Evolutionary conservation across 2,797 vertebrate genomes (phyloP).

Genomic region (Stomatorhinus walkeri): DNA sequence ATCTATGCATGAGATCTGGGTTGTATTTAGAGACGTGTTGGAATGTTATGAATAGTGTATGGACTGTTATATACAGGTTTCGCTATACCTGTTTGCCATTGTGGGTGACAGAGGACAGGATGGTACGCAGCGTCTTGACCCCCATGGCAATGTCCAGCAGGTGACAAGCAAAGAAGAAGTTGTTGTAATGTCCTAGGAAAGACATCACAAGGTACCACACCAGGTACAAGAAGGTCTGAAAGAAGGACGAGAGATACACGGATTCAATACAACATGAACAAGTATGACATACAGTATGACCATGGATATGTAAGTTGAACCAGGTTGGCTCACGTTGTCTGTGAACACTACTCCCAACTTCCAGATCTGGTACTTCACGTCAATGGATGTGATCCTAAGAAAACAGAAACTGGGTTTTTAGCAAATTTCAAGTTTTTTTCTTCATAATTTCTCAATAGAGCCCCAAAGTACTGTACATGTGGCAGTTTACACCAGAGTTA

Average conservation of each 20-base stretch:
- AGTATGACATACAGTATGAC: neutral
- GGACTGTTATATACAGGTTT: neutral
- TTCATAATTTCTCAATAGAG: neutral
- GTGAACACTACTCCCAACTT: conserved; percentile 91
- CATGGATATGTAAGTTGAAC: neutral
- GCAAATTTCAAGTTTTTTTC: neutral
- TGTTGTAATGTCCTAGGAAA: conserved; percentile 87
- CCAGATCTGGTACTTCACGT: conserved; percentile 95
- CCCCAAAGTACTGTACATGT: neutral
- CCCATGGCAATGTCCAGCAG: conserved; percentile 94
- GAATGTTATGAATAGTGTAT: neutral
- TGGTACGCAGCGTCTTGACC: conserved; percentile 86
- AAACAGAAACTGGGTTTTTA: neutral
- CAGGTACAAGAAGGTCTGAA: conserved; percentile 86
- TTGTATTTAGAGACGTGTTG: neutral
- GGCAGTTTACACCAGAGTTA: neutral
- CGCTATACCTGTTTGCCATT: conserved; percentile 85
- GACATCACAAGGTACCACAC: conserved; percentile 90
- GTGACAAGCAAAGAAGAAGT: conserved; percentile 86
- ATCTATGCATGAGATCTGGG: neutral
- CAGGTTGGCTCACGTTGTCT: conserved; percentile 73
- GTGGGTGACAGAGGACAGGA: conserved; percentile 89
- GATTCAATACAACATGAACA: neutral
- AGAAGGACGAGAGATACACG: neutral
- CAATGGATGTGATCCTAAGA: conserved; percentile 77